Evolutionary conservation across 2,113 vertebrate species (phyloP), one percentile per base, ranked within the genome.

Genomic region (Bufo bufo): DNA sequence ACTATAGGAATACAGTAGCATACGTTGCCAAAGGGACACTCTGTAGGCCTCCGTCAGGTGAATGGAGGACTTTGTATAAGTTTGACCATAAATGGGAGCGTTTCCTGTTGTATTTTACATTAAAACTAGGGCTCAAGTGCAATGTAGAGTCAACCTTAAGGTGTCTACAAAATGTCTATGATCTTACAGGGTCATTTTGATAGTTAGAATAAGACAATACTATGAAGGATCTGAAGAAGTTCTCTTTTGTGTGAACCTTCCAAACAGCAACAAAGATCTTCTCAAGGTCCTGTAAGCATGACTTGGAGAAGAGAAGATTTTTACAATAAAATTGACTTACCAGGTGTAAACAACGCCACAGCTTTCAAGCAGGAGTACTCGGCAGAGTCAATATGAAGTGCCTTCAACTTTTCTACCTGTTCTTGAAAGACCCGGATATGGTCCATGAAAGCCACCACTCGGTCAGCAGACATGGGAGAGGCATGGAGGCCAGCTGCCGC

Each of bases 331-430:
- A 9, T 4, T 2, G 5, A 72, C 95, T 95, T 91, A 97, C 96
- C 96, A 0, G 96, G 96, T 0, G 96, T 96, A 90, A 97, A 97
- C 87, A 97, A 95, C 5, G 94, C 96, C 5, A 96, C 93, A 88
- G 96, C 96, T 85, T 97, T 96, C 88, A 97, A 95, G 89, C 96
- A 97, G 92, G 95, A 95, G 45, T 96, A 96, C 83, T 97, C 96
- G 0, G 96, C 96, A 0, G 95, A 96, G 91, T 97, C 96, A 12
- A 96, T 96, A 90, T 95, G 96, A 90, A 97, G 95, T 4, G 91
- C 95, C 92, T 96, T 96, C 91, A 97, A 95, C 91, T 96, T 96
- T 93, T 97, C 96, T 93, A 97, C 96, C 92, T 97, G 96, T 92
- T 97, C 96, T 87, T 96, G 96, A 93, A 96, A 96, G 87, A 96